phyloP scores from a whole-genome alignment of 2,888 invertebrate species.

The Pterobdella sp. region DNA sequence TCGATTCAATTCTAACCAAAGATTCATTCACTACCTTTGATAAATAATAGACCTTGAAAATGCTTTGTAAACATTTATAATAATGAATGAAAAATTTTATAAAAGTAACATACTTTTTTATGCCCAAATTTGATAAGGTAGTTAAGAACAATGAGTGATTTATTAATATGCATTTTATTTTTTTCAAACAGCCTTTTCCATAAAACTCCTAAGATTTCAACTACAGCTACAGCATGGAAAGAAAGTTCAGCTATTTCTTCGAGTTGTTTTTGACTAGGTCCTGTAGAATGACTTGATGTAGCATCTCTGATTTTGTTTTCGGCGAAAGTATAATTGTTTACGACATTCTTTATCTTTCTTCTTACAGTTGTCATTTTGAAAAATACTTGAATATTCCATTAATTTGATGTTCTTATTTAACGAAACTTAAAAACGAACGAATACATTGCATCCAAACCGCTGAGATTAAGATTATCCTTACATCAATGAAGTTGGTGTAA shows the following conservation, averaged over 20 bases:
- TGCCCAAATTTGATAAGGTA: constrained; percentile 20
- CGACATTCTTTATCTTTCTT: constrained; percentile 28
- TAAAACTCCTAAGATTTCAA: constrained; percentile 28
- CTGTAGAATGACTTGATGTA: constrained; percentile 19
- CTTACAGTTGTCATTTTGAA: constrained; percentile 23
- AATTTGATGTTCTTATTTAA: too few species aligned
- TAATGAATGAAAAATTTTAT: not conserved
- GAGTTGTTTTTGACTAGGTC: constrained; percentile 17
- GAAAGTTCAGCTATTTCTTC: constrained; percentile 16
- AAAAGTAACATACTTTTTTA: constrained; percentile 16
- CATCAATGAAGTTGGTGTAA: too few species aligned
- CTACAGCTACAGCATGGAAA: constrained; percentile 15
- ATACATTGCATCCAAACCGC: too few species aligned
- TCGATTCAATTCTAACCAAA: constrained; percentile 4
- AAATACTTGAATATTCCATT: not conserved
- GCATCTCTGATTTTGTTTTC: constrained; percentile 23
- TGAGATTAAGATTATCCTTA: too few species aligned
- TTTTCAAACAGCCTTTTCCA: constrained; percentile 25
- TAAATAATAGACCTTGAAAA: not conserved
- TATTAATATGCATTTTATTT: constrained; percentile 15
- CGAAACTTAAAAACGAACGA: too few species aligned
- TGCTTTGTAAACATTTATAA: not conserved
- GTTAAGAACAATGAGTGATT: constrained; percentile 23
- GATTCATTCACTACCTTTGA: constrained; percentile 15
- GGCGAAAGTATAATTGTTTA: constrained; percentile 25